These are phyloP conservation scores for Heteractis magnifica DNA, from an alignment of 92 coral and sea anemone genomes.

Conservation along the genomic window DNA sequence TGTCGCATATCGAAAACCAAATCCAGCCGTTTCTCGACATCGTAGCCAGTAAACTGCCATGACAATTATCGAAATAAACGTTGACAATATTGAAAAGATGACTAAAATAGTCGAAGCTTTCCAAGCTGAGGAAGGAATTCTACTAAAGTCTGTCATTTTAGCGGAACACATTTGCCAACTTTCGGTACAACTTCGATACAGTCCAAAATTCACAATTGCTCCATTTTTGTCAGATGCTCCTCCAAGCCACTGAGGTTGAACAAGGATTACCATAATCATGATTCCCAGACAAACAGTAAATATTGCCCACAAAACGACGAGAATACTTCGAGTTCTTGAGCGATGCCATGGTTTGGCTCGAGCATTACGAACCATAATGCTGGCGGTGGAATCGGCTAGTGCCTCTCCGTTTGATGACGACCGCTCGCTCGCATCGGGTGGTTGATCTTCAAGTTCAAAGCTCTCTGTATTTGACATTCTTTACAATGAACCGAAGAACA, in stretches of 20 bases:
- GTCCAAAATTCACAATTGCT: constrained; percentile 71
- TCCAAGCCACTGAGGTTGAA: constrained; percentile 95
- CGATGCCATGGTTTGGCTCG: constrained; percentile 86
- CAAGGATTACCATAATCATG: constrained; percentile 88
- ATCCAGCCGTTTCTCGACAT: constrained; percentile 63
- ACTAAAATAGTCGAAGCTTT: constrained; percentile 84
- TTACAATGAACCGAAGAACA: neutral
- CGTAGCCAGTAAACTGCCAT: constrained; percentile 75
- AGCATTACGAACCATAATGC: constrained; percentile 26
- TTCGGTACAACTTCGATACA: constrained; percentile 81
- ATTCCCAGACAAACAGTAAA: constrained; percentile 84
- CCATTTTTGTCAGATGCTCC: constrained; percentile 49
- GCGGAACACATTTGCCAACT: constrained; percentile 74
- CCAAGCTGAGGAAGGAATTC: constrained; percentile 87
- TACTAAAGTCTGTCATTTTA: constrained; percentile 58
- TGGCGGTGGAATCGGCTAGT: neutral
- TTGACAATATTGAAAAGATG: constrained; percentile 63
- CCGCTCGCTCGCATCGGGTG: neutral
- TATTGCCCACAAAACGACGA: constrained; percentile 82
- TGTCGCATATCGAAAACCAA: constrained; percentile 84
- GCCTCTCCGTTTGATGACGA: neutral
- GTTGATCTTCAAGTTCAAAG: neutral
- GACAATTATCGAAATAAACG: constrained; percentile 74
- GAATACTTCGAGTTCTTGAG: constrained; percentile 76
- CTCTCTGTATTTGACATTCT: constrained; percentile 20